Conservation (phyloP, 2,113 vertebrate species). For the Urocynchramus pylzowi region DNA sequence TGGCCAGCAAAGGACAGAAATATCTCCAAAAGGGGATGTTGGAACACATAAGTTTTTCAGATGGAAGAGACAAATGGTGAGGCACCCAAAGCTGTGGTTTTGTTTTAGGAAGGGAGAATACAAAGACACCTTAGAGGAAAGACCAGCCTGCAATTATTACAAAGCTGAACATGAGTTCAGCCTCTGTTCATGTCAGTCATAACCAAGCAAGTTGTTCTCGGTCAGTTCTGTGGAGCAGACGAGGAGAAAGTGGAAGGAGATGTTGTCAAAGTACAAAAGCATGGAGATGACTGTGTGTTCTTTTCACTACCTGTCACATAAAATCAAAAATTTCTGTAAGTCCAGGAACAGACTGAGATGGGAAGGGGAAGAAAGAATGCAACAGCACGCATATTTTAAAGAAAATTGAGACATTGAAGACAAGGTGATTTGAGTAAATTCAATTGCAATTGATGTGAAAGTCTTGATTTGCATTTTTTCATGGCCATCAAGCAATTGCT, state of each 20-base stretch:
- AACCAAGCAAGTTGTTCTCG: neutral
- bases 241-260: neutral
- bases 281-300: neutral
- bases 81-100: neutral
- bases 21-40: neutral
- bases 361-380: neutral
- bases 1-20: neutral
- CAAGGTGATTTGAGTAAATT: neutral
- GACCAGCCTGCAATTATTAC: neutral
- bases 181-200: neutral
- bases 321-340: neutral
- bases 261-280: neutral
- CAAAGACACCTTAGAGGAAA: neutral
- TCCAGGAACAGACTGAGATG: neutral
- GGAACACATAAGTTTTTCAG: neutral
- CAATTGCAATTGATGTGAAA: neutral
- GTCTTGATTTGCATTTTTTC: neutral
- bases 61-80: neutral
- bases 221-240: neutral
- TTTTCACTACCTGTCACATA: neutral
- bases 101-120: neutral
- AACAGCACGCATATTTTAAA: neutral
- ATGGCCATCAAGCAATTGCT: neutral
- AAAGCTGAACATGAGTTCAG: neutral
- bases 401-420: neutral